These are phyloP conservation scores for Drosophila macrothrix DNA, from an alignment of 2,888 invertebrate species.

Conservation along the genomic window DNA sequence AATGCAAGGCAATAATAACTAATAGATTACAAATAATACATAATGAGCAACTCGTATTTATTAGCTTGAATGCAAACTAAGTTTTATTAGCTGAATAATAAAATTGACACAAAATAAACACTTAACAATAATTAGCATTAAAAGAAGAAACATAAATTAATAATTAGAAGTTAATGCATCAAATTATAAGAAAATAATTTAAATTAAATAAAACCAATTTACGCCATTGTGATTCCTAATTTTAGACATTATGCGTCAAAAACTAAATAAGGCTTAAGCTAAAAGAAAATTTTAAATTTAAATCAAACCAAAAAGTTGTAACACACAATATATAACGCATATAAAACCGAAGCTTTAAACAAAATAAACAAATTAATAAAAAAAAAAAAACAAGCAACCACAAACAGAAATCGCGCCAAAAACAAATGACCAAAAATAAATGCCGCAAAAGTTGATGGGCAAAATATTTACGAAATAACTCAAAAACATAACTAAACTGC, in stretches of 20 bases:
- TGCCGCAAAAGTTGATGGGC: constrained; percentile 30
- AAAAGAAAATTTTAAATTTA: constrained; percentile 22
- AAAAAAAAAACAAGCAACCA: constrained; percentile 23
- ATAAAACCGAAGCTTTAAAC: constrained; percentile 44
- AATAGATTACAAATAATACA: constrained; percentile 42
- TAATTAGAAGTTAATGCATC: constrained; percentile 33
- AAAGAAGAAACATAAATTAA: constrained; percentile 18
- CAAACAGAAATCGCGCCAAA: constrained; percentile 56
- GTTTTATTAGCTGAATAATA: constrained; percentile 39
- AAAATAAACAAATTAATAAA: constrained; percentile 11
- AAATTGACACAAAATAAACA: constrained; percentile 49
- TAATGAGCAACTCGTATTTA: constrained; percentile 28
- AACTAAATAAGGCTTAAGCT: constrained; percentile 26
- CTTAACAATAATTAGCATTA: constrained; percentile 75
- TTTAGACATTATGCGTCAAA: constrained; percentile 70
- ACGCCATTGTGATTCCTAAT: constrained; percentile 85
- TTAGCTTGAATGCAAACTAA: constrained; percentile 28
- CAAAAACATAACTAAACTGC: constrained; percentile 12
- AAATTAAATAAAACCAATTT: constrained; percentile 38
- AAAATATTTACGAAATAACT: constrained; percentile 21
- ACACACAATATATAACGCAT: constrained; percentile 22
- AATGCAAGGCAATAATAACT: constrained; percentile 71
- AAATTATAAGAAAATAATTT: constrained; percentile 19
- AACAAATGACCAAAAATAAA: constrained; percentile 57
- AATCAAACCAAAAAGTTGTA: constrained; percentile 20